Conservation (phyloP, 2,888 invertebrate genomes). For the Drosophila kambysellisi region DNA sequence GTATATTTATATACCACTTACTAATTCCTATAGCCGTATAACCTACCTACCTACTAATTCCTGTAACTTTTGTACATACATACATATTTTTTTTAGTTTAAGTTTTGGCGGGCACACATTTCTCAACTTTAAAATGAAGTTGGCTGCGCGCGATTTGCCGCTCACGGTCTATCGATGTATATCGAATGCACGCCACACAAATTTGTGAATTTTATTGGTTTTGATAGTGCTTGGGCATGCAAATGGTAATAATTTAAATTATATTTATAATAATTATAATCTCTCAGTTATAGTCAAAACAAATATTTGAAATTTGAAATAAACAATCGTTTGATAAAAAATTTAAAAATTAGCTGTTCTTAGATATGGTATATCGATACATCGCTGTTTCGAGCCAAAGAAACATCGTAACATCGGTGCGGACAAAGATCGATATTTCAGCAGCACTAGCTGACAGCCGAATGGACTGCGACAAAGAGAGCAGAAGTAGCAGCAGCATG, state of each 20-base stretch:
- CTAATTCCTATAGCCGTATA: neutral
- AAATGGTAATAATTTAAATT: neutral
- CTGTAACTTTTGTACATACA: neutral
- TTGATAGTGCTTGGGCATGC: neutral
- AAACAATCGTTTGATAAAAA: neutral
- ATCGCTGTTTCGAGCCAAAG: slow-evolving; percentile 5
- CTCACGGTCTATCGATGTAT: slow-evolving; percentile 12
- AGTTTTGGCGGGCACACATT: neutral
- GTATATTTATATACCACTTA: neutral
- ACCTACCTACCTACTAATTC: neutral
- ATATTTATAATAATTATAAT: neutral
- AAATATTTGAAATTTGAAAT: neutral
- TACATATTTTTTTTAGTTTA: neutral
- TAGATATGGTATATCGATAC: neutral
- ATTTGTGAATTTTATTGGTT: neutral
- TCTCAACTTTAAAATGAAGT: slow-evolving; percentile 24
- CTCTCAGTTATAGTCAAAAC: neutral
- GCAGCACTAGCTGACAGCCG: neutral
- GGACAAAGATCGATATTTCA: neutral
- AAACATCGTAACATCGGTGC: neutral
- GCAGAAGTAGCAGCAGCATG: slow-evolving; percentile 22
- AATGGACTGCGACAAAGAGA: slow-evolving; percentile 34
- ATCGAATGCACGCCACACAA: slow-evolving; percentile 6
- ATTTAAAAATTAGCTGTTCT: neutral
- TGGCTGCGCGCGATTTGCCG: slow-evolving; percentile 10